Base-by-base conservation (phyloP, 2,888 invertebrate species). In the Ochropleura leucogaster region DNA sequence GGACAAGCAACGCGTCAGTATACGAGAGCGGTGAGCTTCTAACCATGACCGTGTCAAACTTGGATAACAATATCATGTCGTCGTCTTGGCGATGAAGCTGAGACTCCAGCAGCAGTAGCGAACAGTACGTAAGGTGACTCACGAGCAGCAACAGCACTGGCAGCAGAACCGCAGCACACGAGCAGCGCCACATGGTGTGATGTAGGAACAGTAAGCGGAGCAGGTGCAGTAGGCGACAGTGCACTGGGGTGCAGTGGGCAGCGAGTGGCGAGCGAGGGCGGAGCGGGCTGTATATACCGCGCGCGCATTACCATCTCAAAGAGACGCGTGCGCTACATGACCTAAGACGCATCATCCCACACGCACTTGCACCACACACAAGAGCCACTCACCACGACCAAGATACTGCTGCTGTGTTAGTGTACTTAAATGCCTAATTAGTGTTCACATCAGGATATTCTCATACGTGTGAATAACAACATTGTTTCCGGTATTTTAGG, bases 291-390 rank as follows among this genome's bases (percentile, higher is more conserved):
- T 77, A 74, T 83, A 68, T 79, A 77, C 51, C 16, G 69, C 57
- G 53, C 12, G 53, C 49, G 49, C 57, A 80, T 84, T 84, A 68
- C 55, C 84, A 82, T 83, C 44, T 79, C 57, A 82, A 82, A 62
- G 42, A 40, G 53, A 20, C 51, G 40, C 74, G 47, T n/a, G 53
- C 42, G 18, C 30, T 44, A 14, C 18, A 20, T n/a, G 9, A n/a
- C 18, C 44, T 47, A 10, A 18, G 59, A n/a, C 47, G 8, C 40
- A 12, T 0, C 20, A 40, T 30, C 30, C 30, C 9, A n/a, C 72
- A n/a, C 51, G 20, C 49, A 47, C 12, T 16, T 16, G 3, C 70
- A 14, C 18, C 44, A n/a, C 16, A 14, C 14, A 79, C 53, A 40
- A 65, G 20, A 46, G 16, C 49, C 60, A 57, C 64, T 20, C n/a